Percentiles rank a stretch among this genome's conserved stretches.
Evolutionary conservation across 37 sponge, comb jelly and placozoan species (phyloP).

Genomic region (Ephydatia muelleri): DNA sequence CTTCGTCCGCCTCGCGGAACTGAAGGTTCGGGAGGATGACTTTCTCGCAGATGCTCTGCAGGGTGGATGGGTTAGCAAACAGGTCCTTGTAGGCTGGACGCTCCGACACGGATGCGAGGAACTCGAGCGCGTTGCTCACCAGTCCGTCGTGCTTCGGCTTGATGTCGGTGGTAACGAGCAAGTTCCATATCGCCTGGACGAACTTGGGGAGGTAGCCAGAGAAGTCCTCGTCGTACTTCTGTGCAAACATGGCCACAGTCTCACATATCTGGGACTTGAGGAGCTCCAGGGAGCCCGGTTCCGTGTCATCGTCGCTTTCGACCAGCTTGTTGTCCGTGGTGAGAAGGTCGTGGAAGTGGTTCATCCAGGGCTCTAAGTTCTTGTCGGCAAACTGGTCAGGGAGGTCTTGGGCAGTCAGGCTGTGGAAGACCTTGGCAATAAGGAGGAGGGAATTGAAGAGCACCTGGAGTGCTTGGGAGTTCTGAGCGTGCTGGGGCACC

Average conservation of each 20-base stretch:
- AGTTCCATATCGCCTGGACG: slow-evolving; percentile 90
- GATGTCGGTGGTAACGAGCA: slow-evolving; percentile 84
- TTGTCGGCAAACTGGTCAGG: slow-evolving; percentile 97
- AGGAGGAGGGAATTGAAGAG: slow-evolving; percentile 91
- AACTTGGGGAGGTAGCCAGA: slow-evolving; percentile 76
- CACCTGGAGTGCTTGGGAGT: slow-evolving; percentile 73
- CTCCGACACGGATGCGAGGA: slow-evolving; percentile 95
- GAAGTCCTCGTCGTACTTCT: slow-evolving; percentile 99
- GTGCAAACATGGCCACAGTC: slow-evolving; percentile 91
- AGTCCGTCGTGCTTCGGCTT: slow-evolving; percentile 88
- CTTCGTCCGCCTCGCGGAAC: slow-evolving; percentile 93
- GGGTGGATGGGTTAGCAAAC: slow-evolving; percentile 76
- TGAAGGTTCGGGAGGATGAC: slow-evolving; percentile 87
- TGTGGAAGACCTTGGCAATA: slow-evolving; percentile 92
- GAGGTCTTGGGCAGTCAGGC: slow-evolving; percentile 88
- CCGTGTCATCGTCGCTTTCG: slow-evolving; percentile 87
- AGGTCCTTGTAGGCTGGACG: slow-evolving; percentile 85
- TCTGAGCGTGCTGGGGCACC: slow-evolving; percentile 69
- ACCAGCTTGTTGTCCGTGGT: slow-evolving; percentile 81
- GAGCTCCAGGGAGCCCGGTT: slow-evolving; percentile 87
- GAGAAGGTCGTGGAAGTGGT: slow-evolving; percentile 79
- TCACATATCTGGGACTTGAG: slow-evolving; percentile 94
- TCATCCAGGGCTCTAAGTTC: slow-evolving; percentile 95
- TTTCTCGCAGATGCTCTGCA: slow-evolving; percentile 92
- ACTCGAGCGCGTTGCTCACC: slow-evolving; percentile 94